phyloP scores from a whole-genome alignment of 1,140 invertebrate species.

The Brachionus rotundiformis region DNA sequence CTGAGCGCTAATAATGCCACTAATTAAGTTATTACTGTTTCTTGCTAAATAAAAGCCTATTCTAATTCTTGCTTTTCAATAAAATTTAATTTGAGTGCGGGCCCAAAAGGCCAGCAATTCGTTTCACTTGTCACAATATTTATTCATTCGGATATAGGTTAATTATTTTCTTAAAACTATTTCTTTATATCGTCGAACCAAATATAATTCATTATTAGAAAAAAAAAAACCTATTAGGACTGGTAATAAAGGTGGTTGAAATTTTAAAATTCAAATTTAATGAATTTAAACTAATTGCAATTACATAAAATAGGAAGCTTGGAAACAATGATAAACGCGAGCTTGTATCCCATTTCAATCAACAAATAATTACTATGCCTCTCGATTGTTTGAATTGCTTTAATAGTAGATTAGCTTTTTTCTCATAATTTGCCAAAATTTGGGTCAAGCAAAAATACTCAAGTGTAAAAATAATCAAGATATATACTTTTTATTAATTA shows the following conservation, averaged over 20 bases:
- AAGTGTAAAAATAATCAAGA: slow-evolving; percentile 9
- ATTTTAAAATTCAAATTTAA: background rate
- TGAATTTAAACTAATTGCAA: slow-evolving; percentile 15
- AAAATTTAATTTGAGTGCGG: background rate
- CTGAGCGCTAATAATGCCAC: too few species aligned
- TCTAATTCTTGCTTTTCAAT: background rate
- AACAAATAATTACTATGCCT: background rate
- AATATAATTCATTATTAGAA: slow-evolving; percentile 1
- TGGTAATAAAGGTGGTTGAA: background rate
- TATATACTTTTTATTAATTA: background rate
- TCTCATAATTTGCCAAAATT: background rate
- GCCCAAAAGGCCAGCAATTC: slow-evolving; percentile 24
- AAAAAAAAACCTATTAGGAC: background rate
- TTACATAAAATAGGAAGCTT: slow-evolving; percentile 19
- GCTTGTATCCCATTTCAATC: slow-evolving; percentile 2
- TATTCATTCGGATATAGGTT: slow-evolving; percentile 40
- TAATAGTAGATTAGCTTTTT: background rate
- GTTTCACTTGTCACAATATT: slow-evolving; percentile 48
- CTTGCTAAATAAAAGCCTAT: background rate
- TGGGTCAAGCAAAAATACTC: background rate
- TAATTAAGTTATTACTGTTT: background rate
- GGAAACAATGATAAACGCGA: background rate
- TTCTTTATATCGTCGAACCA: background rate
- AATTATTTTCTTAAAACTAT: slow-evolving; percentile 49
- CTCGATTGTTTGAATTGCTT: background rate